Evolutionary conservation across 2,888 invertebrate species (phyloP), one percentile per base, ranked within the genome.

Genomic region (Coecobrya sp.): DNA sequence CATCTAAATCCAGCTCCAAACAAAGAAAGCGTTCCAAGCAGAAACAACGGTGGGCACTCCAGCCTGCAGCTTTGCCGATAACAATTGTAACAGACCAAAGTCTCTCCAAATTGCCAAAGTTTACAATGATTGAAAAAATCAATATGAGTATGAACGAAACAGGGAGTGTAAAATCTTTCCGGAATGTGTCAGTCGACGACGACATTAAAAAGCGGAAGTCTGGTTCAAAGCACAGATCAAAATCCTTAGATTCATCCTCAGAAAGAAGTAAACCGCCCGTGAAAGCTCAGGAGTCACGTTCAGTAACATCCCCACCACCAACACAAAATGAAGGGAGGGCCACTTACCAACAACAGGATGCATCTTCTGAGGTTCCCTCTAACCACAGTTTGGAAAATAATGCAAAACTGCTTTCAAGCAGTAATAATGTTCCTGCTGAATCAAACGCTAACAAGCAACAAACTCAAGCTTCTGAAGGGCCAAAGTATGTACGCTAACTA

Each of bases 41-140:
- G 16, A 16, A 42, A 8, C 91, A 86, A 16, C 86, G 81, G 65
- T 92, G 89, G 89, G 92, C 89, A 13, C 16, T 92, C 7, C 92
- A 92, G 27, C 89, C 88, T n/a, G 59, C 81, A 16, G 49, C 92
- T 4, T 22, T 89, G 25, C 92, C 92, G n/a, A 89, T 92, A 8
- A 92, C 92, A n/a, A 86, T 92, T n/a, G 70, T 92, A 45, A 73
- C 92, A 7, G 76, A 92, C 19, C 52, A 87, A 62, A 27, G 42
- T 16, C 85, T 76, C 0, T 25, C 16, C 1, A 79, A 79, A 55
- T 16, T 79, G 10, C 52, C 79, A 4, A 27, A 52, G 19, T 52
- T 79, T n/a, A 27, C 27, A n/a, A 79, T 10, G 16, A 27, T 30
- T 13, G 79, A 79, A 55, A 79, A 79, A 79, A 25, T 52, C 10